These are phyloP conservation scores for Agonopterix subpropinquella DNA, from an alignment of 2,888 invertebrate species.

Conservation along the genomic window DNA sequence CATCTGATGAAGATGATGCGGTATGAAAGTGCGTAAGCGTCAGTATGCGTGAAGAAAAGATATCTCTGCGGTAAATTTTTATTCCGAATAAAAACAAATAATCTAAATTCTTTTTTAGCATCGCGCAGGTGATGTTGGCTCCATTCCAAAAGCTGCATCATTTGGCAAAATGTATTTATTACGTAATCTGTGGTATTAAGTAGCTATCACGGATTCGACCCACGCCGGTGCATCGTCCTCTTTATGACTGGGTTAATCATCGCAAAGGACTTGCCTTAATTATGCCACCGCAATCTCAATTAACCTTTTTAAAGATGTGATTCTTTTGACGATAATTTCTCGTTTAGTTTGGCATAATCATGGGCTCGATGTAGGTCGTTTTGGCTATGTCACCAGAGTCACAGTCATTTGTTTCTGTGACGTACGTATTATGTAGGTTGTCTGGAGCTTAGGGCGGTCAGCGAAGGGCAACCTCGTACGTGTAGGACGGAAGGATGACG, in stretches of 20 bases:
- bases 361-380: background rate
- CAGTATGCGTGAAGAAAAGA: too few relatives aligned
- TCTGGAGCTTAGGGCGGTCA: conserved; percentile 13
- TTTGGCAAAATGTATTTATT: background rate
- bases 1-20: too few relatives aligned
- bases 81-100: too few relatives aligned
- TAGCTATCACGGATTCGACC: background rate
- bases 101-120: background rate
- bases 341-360: background rate
- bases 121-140: background rate
- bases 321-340: too few relatives aligned
- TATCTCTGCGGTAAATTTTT: too few relatives aligned
- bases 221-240: conserved; percentile 20
- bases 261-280: conserved; percentile 24
- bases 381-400: too few relatives aligned
- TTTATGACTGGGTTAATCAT: conserved; percentile 18
- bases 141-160: conserved; percentile 2
- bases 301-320: conserved; percentile 19
- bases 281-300: conserved; percentile 35
- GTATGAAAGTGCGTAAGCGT: too few relatives aligned
- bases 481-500: conserved; percentile 27
- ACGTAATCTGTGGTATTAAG: too few relatives aligned
- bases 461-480: conserved; percentile 26
- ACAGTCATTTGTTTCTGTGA: too few relatives aligned
- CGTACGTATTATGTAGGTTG: background rate